phyloP scores from a whole-genome alignment of 92 coral and sea anemone species.

The Siderastrea siderea region DNA sequence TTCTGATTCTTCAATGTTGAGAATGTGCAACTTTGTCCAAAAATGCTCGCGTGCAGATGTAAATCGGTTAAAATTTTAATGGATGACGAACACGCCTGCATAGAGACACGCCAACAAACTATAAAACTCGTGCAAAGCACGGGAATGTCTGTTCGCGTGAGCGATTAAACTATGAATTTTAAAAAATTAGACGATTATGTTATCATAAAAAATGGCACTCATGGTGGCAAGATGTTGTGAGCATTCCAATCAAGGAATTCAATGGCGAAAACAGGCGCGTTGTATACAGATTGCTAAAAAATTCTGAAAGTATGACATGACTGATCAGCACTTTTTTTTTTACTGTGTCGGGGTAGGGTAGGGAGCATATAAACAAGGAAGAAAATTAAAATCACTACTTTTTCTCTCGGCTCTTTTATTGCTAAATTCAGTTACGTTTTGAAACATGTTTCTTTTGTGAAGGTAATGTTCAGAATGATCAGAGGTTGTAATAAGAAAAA shows the following conservation, averaged over 20 bases:
- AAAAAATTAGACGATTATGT: background rate
- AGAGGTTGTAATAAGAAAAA: too few species aligned
- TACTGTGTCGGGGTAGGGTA: too few species aligned
- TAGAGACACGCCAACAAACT: conserved; percentile 11
- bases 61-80: background rate
- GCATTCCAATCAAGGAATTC: background rate
- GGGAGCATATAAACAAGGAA: too few species aligned
- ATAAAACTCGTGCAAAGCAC: too few species aligned
- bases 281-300: background rate
- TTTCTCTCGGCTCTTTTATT: too few species aligned
- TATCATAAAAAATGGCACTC: background rate
- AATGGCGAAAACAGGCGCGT: background rate
- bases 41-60: background rate
- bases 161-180: background rate
- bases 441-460: too few species aligned
- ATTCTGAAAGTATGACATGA: too few species aligned
- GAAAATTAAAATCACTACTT: too few species aligned
- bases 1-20: background rate
- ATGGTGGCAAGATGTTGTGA: background rate
- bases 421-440: too few species aligned
- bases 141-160: background rate
- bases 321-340: too few species aligned
- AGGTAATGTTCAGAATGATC: too few species aligned
- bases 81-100: background rate
- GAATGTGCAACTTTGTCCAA: background rate